phyloP scores from a whole-genome alignment of 2,888 invertebrate genomes.

The Nyleta sp. region DNA sequence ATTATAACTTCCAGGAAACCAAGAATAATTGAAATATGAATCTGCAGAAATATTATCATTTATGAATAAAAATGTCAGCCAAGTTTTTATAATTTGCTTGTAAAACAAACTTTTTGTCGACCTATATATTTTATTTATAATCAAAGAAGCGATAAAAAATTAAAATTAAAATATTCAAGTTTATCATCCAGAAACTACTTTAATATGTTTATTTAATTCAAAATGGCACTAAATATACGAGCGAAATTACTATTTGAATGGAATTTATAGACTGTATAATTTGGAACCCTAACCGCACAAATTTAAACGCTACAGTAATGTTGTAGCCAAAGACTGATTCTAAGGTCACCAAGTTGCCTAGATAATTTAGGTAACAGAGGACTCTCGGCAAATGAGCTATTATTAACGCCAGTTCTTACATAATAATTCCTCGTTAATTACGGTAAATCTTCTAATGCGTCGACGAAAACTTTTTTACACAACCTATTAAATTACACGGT shows the following conservation, averaged over 20 bases:
- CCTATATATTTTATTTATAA: too few species aligned
- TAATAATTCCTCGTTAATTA: slow-evolving; percentile 56
- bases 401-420: slow-evolving; percentile 58
- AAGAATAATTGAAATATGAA: too few species aligned
- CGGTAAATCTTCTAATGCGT: slow-evolving; percentile 24
- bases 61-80: too few species aligned
- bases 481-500: slow-evolving; percentile 32
- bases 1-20: too few species aligned
- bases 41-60: too few species aligned
- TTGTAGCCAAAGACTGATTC: slow-evolving; percentile 61
- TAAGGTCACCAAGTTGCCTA: slow-evolving; percentile 58
- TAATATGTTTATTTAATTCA: slow-evolving; percentile 22
- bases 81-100: too few species aligned
- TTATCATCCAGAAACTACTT: too few species aligned
- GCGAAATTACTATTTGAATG: slow-evolving; percentile 39
- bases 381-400: slow-evolving; percentile 57
- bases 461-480: slow-evolving; percentile 8
- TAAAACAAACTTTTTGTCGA: too few species aligned
- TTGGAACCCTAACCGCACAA: slow-evolving; percentile 51
- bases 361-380: slow-evolving; percentile 60
- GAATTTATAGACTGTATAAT: slow-evolving; percentile 61
- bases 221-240: slow-evolving; percentile 26
- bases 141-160: too few species aligned
- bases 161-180: too few species aligned
- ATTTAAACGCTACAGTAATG: slow-evolving; percentile 55